Conservation (phyloP, 2,113 vertebrate species). For the Pollimyrus isidori region DNA sequence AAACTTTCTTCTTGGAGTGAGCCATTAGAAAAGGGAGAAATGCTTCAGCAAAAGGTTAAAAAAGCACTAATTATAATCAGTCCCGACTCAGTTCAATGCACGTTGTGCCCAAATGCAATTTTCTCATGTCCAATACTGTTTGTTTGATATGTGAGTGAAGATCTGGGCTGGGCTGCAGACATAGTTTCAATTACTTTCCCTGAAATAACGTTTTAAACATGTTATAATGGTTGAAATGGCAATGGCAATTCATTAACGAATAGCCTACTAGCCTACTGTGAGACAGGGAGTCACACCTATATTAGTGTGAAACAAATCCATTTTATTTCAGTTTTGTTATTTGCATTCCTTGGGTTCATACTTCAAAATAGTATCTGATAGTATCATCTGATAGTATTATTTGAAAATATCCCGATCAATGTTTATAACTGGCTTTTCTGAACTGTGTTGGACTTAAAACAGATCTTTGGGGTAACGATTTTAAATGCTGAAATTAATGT, state of each 20-base stretch:
- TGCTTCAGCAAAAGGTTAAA: neutral
- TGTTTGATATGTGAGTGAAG: neutral
- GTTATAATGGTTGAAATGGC: neutral
- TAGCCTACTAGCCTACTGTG: neutral
- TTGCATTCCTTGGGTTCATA: neutral
- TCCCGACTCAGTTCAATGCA: conserved; percentile 4
- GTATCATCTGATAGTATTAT: neutral
- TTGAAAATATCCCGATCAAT: neutral
- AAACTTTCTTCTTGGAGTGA: neutral
- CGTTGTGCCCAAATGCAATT: neutral
- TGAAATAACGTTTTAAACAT: neutral
- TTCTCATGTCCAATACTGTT: conserved; percentile 1
- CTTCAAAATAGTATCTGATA: neutral
- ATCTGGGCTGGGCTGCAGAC: neutral
- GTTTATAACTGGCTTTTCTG: neutral
- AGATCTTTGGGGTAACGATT: neutral
- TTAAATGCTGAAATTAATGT: neutral
- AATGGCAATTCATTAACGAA: neutral
- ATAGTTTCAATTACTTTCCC: neutral
- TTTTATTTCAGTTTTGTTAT: neutral
- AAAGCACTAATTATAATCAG: conserved; percentile 1
- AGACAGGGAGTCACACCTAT: neutral
- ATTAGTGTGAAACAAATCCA: neutral
- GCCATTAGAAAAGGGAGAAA: neutral
- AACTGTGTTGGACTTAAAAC: neutral